Evolutionary conservation across 2,113 vertebrate genomes (phyloP), one percentile per base, ranked within the genome.

Genomic region (Thalassarche chlororhynchos): DNA sequence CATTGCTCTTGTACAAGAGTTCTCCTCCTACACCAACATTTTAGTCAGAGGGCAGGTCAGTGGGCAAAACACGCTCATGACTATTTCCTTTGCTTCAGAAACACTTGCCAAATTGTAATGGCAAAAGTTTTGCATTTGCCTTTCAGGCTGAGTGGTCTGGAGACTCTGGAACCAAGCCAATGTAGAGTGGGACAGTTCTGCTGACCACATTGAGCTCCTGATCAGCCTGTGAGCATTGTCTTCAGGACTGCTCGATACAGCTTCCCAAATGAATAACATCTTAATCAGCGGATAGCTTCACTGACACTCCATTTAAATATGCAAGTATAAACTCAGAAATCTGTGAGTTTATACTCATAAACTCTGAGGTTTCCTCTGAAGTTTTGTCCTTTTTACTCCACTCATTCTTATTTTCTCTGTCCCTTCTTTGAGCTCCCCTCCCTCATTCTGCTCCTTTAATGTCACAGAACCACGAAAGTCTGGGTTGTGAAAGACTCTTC

Each of bases 11-110:
- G 74, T n/a, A 88, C 24, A 69, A 92, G 78, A 94, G 84, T 20
- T 77, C 74, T 93, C 86, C 94, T 90, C 96, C 96, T 83, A 97
- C 97, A 96, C 82, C 68, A 83, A 17, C 5, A 5, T 55, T 83
- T 95, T 96, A 97, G 93, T 97, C 94, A 97, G 66, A 96, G 91
- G 81, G 68, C 32, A 87, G 60, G 90, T 92, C 90, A 91, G 72
- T 54, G 72, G 89, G 80, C 90, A 91, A 87, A 93, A 79, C 66
- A 94, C 1, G 25, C 72, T 93, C 90, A 92, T 69, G 84, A 92
- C 84, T 93, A 82, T 58, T 94, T 96, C 89, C 91, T 95, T 55
- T 88, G 31, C 78, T 95, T 66, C 55, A 65, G 62, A 94, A 96
- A 91, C 49, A 88, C 78, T 93, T 77, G 64, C 87, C 93, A 93